Evolutionary conservation across 2,888 invertebrate genomes (phyloP).

Genomic region (Molorchus minor): DNA sequence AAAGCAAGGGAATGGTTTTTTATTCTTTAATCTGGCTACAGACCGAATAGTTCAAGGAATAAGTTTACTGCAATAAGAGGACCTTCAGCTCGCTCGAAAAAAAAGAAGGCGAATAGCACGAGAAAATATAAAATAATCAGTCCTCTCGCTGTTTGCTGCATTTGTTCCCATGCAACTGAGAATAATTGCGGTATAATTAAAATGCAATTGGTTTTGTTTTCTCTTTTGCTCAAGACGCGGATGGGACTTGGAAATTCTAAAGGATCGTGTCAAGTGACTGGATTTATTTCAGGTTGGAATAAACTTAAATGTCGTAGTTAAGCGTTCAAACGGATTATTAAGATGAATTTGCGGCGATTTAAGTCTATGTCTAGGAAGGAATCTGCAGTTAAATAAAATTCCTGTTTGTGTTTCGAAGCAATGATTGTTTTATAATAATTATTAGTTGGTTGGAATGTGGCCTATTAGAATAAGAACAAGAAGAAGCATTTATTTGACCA

Average conservation of each 20-base stretch:
- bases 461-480: too few species aligned
- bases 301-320: neutral
- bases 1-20: too few species aligned
- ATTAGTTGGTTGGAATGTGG: too few species aligned
- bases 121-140: constrained; percentile 8
- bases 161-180: constrained; percentile 10
- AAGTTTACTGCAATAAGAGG: neutral
- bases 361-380: too few species aligned
- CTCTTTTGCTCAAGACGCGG: constrained; percentile 17
- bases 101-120: neutral
- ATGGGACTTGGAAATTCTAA: constrained; percentile 1
- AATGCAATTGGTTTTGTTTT: constrained; percentile 37
- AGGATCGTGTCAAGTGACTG: constrained; percentile 11
- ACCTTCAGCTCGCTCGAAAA: neutral
- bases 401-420: too few species aligned
- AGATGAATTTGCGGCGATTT: too few species aligned
- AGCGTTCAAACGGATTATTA: neutral
- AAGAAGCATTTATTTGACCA: too few species aligned
- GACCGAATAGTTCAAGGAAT: neutral
- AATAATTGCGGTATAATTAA: constrained; percentile 36
- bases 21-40: too few species aligned
- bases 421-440: too few species aligned
- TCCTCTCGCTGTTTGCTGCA: neutral
- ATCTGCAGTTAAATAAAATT: too few species aligned
- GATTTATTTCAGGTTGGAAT: constrained; percentile 5